Conservation (phyloP, 2,888 invertebrate species). For the Ypsolopha sequella region DNA sequence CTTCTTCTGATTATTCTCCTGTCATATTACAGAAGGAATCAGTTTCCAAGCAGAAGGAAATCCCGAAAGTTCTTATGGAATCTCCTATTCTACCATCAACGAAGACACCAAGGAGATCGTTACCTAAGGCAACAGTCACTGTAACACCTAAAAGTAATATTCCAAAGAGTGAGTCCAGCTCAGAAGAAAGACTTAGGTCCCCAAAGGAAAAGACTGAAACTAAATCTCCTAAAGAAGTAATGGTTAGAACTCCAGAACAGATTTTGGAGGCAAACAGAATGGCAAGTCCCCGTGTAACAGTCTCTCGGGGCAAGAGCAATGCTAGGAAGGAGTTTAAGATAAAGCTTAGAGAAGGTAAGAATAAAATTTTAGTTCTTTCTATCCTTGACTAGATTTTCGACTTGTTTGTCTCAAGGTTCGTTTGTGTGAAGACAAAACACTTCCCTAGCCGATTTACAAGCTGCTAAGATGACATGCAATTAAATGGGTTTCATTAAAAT, state of each 20-base stretch:
- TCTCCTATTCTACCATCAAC: neutral
- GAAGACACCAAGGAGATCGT: neutral
- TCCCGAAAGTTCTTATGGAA: neutral
- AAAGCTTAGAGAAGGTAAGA: slow-evolving; percentile 48
- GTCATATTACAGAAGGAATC: neutral
- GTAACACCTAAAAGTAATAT: slow-evolving; percentile 28
- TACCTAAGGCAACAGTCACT: neutral
- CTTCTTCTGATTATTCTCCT: too few relatives aligned
- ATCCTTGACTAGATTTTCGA: too few relatives aligned
- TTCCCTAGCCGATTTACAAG: too few relatives aligned
- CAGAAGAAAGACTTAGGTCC: slow-evolving; percentile 45
- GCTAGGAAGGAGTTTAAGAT: slow-evolving; percentile 67
- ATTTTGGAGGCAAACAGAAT: slow-evolving; percentile 29
- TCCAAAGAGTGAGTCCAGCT: slow-evolving; percentile 48
- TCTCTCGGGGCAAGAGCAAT: slow-evolving; percentile 71
- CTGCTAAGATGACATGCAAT: too few relatives aligned
- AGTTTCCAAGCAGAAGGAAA: neutral
- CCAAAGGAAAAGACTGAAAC: slow-evolving; percentile 20
- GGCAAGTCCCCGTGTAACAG: slow-evolving; percentile 70
- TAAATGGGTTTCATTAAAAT: too few relatives aligned
- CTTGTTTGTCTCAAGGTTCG: too few relatives aligned
- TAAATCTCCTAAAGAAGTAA: neutral
- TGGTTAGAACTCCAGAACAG: slow-evolving; percentile 33
- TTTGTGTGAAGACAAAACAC: too few relatives aligned
- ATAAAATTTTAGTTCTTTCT: too few relatives aligned